Conservation (phyloP, 2,888 invertebrate genomes). For the Ctenicera cuprea region DNA sequence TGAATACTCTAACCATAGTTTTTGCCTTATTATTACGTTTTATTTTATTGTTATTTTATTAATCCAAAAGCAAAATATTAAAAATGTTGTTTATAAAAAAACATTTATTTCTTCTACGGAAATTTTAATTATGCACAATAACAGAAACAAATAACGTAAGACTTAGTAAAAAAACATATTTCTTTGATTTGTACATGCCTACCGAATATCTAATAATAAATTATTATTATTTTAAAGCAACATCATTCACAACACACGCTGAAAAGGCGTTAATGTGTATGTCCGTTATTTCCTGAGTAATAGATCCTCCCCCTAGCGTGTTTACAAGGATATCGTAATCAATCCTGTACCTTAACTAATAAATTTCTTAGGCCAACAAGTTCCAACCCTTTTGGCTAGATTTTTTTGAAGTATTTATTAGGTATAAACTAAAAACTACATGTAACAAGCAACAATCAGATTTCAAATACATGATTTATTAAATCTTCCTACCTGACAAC, state of each 20-base stretch:
- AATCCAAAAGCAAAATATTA: too few species aligned
- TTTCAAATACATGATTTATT: background rate
- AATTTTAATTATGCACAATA: too few species aligned
- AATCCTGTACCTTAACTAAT: slow-evolving; percentile 32
- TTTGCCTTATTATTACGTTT: too few species aligned
- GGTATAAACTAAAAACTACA: background rate
- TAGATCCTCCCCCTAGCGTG: slow-evolving; percentile 37
- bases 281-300: slow-evolving; percentile 36
- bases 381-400: slow-evolving; percentile 16
- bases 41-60: too few species aligned
- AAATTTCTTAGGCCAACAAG: slow-evolving; percentile 40
- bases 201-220: too few species aligned
- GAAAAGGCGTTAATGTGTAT: slow-evolving; percentile 26
- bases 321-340: slow-evolving; percentile 37
- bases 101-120: too few species aligned
- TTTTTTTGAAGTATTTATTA: slow-evolving; percentile 3
- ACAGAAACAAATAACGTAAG: too few species aligned
- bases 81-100: too few species aligned
- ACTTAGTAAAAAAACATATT: too few species aligned
- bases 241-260: slow-evolving; percentile 3
- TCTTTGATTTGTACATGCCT: too few species aligned
- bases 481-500: too few species aligned
- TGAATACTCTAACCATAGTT: too few species aligned
- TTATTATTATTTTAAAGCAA: slow-evolving; percentile 5
- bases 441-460: background rate